Conservation (phyloP, 2,888 invertebrate genomes). For the Drosophila pseudotalamancana region DNA sequence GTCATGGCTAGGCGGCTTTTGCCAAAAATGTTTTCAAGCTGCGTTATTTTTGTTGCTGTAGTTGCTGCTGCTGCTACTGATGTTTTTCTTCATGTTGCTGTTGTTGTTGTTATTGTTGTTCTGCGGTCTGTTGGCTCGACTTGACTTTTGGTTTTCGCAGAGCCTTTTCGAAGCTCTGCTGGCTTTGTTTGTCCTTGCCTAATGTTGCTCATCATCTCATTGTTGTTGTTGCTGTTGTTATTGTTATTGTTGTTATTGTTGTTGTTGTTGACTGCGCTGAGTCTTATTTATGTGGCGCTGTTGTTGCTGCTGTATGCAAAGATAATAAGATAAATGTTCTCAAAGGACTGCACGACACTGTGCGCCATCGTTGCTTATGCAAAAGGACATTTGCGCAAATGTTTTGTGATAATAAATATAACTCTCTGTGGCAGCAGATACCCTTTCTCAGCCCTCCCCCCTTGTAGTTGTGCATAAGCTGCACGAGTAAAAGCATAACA, state of each 20-base stretch:
- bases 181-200: conserved; percentile 75
- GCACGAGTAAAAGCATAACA: background rate
- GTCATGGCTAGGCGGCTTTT: conserved; percentile 63
- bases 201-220: conserved; percentile 75
- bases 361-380: conserved; percentile 73
- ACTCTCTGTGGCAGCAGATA: conserved; percentile 68
- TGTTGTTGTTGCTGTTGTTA: conserved; percentile 49
- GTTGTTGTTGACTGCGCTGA: conserved; percentile 49
- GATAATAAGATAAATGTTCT: conserved; percentile 81
- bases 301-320: conserved; percentile 66
- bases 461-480: conserved; percentile 13
- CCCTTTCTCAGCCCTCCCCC: background rate
- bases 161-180: conserved; percentile 65
- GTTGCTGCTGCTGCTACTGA: conserved; percentile 29
- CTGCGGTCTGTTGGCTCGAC: conserved; percentile 77
- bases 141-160: conserved; percentile 76
- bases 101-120: conserved; percentile 36
- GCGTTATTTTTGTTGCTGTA: conserved; percentile 24
- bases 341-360: conserved; percentile 77
- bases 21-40: conserved; percentile 63
- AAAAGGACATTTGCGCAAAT: conserved; percentile 78
- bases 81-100: conserved; percentile 38
- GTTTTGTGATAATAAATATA: conserved; percentile 80
- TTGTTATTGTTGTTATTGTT: conserved; percentile 33
- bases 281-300: conserved; percentile 72